Evolutionary conservation across 2,113 vertebrate species (phyloP).

Genomic region (Daboia siamensis): DNA sequence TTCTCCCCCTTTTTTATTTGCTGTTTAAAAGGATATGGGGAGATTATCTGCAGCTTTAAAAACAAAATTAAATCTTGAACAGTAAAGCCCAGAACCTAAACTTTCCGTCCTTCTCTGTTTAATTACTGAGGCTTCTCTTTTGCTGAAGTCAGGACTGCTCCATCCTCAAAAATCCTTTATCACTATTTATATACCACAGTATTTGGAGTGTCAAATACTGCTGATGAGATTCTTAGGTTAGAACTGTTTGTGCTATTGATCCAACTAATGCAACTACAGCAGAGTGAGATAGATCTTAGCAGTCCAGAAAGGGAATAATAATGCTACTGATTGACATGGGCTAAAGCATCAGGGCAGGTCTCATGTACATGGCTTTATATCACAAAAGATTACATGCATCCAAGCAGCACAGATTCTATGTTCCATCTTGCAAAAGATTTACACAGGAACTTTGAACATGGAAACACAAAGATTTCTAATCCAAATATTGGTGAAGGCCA

Average conservation of each 20-base stretch:
- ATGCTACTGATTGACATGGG: background rate
- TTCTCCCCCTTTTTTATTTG: background rate
- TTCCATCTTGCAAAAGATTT: background rate
- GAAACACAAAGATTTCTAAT: background rate
- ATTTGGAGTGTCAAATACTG: background rate
- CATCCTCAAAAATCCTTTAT: background rate
- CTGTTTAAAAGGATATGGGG: background rate
- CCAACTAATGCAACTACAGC: conserved; percentile 16
- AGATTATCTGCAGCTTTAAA: background rate
- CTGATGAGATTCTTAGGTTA: conserved; percentile 7
- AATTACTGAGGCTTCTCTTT: background rate
- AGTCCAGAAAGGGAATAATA: background rate
- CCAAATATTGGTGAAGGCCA: background rate
- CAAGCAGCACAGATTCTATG: background rate
- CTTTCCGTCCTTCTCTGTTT: background rate
- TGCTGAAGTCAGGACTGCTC: background rate
- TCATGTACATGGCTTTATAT: background rate
- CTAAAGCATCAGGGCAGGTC: conserved; percentile 1
- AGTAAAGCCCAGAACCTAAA: background rate
- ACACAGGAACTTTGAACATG: background rate
- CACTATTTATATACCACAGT: background rate
- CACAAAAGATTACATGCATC: background rate
- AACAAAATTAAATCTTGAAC: background rate
- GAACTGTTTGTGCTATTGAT: conserved; percentile 15
- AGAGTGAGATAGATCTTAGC: background rate